phyloP scores from a whole-genome alignment of 2,888 invertebrate genomes.

The Pyrgus malvae region DNA sequence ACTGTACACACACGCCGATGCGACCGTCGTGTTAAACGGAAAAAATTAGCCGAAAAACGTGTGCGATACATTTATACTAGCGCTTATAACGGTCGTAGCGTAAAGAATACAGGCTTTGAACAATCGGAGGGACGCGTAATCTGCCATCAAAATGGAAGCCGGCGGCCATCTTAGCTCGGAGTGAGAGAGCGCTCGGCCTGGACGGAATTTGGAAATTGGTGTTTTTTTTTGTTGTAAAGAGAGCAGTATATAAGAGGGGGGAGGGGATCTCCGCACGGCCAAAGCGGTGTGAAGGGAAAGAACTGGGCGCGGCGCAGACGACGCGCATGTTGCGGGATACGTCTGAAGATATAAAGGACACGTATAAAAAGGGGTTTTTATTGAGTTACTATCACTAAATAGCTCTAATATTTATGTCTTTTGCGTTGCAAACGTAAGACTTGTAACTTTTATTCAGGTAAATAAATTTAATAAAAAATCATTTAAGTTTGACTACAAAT shows the following conservation, averaged over 20 bases:
- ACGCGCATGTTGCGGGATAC: conserved; percentile 43
- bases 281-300: conserved; percentile 81
- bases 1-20: conserved; percentile 2
- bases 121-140: conserved; percentile 70
- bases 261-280: conserved; percentile 74
- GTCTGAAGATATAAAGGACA: conserved; percentile 46
- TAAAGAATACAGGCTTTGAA: conserved; percentile 63
- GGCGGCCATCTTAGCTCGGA: conserved; percentile 78
- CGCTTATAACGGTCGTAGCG: conserved; percentile 14
- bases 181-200: conserved; percentile 73
- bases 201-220: conserved; percentile 81
- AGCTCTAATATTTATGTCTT: too few relatives aligned
- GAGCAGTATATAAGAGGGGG: conserved; percentile 79
- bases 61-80: conserved; percentile 67
- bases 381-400: too few relatives aligned
- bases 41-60: conserved; percentile 78
- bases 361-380: too few relatives aligned
- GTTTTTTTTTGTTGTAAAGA: conserved; percentile 80
- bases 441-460: too few relatives aligned
- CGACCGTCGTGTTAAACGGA: conserved; percentile 67
- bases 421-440: too few relatives aligned
- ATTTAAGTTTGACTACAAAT: too few relatives aligned
- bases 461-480: too few relatives aligned
- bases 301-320: conserved; percentile 48
- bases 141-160: conserved; percentile 81